Base-by-base conservation (phyloP, 2,888 invertebrate species). In the Athrips mouffetella region DNA sequence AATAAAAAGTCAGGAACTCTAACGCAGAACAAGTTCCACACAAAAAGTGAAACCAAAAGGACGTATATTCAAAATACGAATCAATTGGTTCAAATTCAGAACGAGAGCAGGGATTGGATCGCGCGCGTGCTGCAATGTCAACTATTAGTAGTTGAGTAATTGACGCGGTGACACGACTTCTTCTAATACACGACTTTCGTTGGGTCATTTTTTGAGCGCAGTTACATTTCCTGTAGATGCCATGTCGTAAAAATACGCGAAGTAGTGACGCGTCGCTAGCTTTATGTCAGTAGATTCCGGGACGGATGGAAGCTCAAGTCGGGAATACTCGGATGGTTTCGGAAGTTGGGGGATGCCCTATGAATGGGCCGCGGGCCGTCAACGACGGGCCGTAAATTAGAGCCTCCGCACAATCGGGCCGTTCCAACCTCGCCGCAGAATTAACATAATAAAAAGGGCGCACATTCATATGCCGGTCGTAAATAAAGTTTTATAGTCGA, bases 371-470 rank as follows among this genome's bases (percentile, higher is more conserved):
- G 20, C 23, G 29, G 33, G 15, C 18, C 46, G 62, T 59, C 61
- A 58, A 47, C 55, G 57, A 44, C 31, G 37, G 55, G 47, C 62
- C 78, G 73, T 83, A 83, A 81, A 83, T 84, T 78, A 80, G 71
- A 67, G 59, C 65, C 66, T 65, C 59, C 60, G 63, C 58, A 72
- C 71, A 70, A 72, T 70, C 45, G 35, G 35, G 45, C 25, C 63
- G 59, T 66, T 53, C 53, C 51, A 58, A 54, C 47, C 57, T 54
- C 63, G 63, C 73, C 76, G 62, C 73, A 64, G 71, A 76, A 84
- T 85, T 85, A 81, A 79, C 85, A 84, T 85, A 82, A 85, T 81
- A 85, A 85, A 83, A 82, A 81, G 76, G 76, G 76, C 60, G 59
- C 69, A 66, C 81, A 77, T 80, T 82, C 81, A 80, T 78, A 79